Base-by-base conservation (phyloP, 1,140 invertebrate species). In the Cydia splendana region DNA sequence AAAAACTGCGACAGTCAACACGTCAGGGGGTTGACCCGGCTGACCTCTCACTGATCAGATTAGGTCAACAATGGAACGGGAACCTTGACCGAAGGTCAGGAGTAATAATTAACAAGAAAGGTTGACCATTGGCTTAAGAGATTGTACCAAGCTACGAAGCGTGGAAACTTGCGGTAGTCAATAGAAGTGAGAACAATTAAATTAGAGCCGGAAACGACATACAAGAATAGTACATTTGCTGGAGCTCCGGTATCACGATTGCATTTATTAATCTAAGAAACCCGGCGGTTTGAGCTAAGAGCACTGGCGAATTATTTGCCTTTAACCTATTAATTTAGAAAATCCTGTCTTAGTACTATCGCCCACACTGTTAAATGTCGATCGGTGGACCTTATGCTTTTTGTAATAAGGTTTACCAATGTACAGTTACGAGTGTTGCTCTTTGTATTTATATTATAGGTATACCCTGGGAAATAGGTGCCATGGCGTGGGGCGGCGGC, bases 1-100 rank as follows among this genome's bases (percentile, higher is more conserved):
- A 62, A 62, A 62, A 62, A 18, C 7, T 62, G 57, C 57, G 18
- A 62, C 57, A 24, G 57, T 62, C 57, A 28, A 18, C 30, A 71
- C 34, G 67, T 71, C 67, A 38, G 67, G 67, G 30, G 67, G 18
- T 38, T 71, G 28, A 71, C 67, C 67, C 67, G 67, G 57, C 18
- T 71, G 67, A 71, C 67, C 67, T 71, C 67, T 38, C 30, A 71
- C 67, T 71, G 67, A 71, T 71, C 67, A 71, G 67, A 71, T 71
- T 71, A 38, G 30, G 67, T 71, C 67, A 71, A 62, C 67, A 71
- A 71, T 71, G 34, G 67, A 71, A 15, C 57, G 57, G 65, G 13
- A 9, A 18, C 67, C 67, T 71, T 71, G 67, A 71, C 28, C 67
- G 30, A 71, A 71, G 67, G 67, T 71, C 67, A 38, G 67, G 57